Conservation (phyloP, 2,113 vertebrate genomes). For the Rhinogobius similis region DNA sequence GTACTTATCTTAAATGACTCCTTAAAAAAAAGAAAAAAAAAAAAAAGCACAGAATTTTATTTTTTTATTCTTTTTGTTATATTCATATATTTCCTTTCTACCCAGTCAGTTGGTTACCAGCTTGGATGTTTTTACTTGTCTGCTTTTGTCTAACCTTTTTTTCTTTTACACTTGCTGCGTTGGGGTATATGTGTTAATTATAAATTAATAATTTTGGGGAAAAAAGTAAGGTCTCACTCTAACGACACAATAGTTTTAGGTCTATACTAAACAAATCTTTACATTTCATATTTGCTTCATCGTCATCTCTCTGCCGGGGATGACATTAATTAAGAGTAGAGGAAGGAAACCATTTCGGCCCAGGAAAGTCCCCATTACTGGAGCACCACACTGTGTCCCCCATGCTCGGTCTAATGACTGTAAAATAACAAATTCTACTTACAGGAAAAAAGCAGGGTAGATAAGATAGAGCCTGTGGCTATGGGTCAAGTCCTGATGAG, state of each 20-base stretch:
- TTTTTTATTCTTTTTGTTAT: too few relatives aligned
- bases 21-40: too few relatives aligned
- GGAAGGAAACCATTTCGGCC: conserved; percentile 35
- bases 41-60: too few relatives aligned
- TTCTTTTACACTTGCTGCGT: too few relatives aligned
- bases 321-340: conserved; percentile 7
- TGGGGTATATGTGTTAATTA: too few relatives aligned
- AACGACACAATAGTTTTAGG: too few relatives aligned
- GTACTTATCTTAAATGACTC: neutral
- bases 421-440: neutral
- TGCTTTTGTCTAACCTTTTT: too few relatives aligned
- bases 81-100: too few relatives aligned
- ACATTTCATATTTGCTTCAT: neutral
- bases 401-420: neutral
- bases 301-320: neutral
- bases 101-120: too few relatives aligned
- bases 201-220: too few relatives aligned
- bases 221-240: too few relatives aligned
- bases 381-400: neutral
- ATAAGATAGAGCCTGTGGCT: neutral
- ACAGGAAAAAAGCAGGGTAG: conserved; percentile 4
- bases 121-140: too few relatives aligned
- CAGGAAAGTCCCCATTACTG: conserved; percentile 43
- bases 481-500: neutral
- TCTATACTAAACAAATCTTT: neutral